These are phyloP conservation scores for Sebastes baramenuke DNA, from an alignment of 2,797 vertebrate species.

Conservation along the genomic window DNA sequence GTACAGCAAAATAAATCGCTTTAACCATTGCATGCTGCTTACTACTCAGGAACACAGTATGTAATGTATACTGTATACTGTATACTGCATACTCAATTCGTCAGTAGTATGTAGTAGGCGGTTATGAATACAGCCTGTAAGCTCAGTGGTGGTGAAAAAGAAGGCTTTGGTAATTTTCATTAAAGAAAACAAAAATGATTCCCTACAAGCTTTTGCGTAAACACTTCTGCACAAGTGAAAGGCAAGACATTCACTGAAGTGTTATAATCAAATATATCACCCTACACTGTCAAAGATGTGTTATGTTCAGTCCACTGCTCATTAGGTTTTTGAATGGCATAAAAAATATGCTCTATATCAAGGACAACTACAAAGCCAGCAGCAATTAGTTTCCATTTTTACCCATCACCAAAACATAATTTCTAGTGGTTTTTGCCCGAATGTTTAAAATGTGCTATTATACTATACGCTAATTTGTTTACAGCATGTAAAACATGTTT, in stretches of 20 bases:
- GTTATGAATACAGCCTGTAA: background rate
- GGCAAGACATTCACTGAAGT: constrained; percentile 27
- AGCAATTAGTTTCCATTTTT: background rate
- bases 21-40: too few species aligned
- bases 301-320: constrained; percentile 7
- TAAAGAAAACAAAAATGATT: constrained; percentile 7
- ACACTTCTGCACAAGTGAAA: constrained; percentile 10
- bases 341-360: background rate
- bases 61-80: too few species aligned
- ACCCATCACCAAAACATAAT: background rate
- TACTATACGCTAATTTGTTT: constrained; percentile 11
- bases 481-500: constrained; percentile 22
- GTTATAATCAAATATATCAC: constrained; percentile 43
- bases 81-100: accelerated
- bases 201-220: background rate
- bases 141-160: background rate
- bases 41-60: too few species aligned
- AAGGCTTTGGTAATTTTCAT: background rate
- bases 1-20: too few species aligned
- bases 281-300: background rate
- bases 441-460: background rate
- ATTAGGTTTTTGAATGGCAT: constrained; percentile 11
- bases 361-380: background rate
- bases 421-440: background rate
- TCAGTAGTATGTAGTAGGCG: too few species aligned